These are phyloP conservation scores for Xenentodon cancila DNA, from an alignment of 2,797 vertebrate genomes.

Conservation along the genomic window DNA sequence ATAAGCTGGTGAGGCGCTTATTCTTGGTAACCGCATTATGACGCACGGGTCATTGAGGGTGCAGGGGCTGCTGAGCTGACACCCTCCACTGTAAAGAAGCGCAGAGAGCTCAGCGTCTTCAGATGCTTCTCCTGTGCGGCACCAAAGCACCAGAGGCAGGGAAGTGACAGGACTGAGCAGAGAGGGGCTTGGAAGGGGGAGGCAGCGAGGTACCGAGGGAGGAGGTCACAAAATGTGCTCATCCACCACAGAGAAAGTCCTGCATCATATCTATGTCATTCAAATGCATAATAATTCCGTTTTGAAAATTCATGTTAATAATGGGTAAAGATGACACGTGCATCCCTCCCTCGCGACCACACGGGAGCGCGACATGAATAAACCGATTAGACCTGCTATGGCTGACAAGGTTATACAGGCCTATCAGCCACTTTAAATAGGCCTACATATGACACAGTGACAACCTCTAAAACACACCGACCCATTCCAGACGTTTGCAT, in stretches of 20 bases:
- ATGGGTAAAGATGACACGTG: constrained; percentile 2
- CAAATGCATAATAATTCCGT: not conserved
- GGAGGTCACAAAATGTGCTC: constrained; percentile 29
- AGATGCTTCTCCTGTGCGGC: constrained; percentile 10
- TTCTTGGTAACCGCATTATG: constrained; percentile 87
- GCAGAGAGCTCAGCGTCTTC: constrained; percentile 29
- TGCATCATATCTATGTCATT: not conserved
- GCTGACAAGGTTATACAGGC: constrained; percentile 76
- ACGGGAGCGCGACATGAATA: constrained; percentile 57
- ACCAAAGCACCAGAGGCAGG: not conserved
- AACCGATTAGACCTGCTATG: constrained; percentile 72
- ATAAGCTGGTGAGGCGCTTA: constrained; percentile 78
- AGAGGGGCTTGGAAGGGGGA: not conserved
- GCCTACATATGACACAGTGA: constrained; percentile 22
- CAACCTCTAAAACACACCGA: constrained; percentile 22
- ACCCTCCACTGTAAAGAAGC: constrained; percentile 33
- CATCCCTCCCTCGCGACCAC: constrained; percentile 4
- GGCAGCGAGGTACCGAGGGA: constrained; percentile 12
- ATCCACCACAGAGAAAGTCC: constrained; percentile 24
- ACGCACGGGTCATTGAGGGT: constrained; percentile 78
- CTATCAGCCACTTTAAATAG: constrained; percentile 32
- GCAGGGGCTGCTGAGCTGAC: constrained; percentile 50
- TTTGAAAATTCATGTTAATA: constrained; percentile 5
- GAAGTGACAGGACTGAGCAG: constrained; percentile 3
- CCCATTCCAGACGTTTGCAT: not conserved